Conservation (phyloP, 2,797 vertebrate species). For the Gallinago stenura region DNA sequence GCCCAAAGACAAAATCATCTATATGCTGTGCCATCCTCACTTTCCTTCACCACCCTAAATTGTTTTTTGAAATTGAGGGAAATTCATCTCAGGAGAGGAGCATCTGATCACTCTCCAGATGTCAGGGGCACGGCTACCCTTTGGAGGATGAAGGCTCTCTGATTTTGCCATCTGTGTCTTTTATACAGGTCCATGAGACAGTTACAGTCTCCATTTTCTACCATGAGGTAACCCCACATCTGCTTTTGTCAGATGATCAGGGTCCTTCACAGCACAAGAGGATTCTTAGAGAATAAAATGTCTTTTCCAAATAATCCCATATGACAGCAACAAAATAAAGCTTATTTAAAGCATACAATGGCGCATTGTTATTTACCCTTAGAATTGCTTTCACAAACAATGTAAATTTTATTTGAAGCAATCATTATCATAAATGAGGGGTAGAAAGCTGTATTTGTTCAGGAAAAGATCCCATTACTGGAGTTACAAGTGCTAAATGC, state of each 20-base stretch:
- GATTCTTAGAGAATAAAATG: neutral
- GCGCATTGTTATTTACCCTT: neutral
- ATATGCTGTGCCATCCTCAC: neutral
- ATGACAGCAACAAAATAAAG: neutral
- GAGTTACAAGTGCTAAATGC: neutral
- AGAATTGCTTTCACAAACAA: neutral
- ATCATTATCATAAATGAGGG: neutral
- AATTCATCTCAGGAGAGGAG: neutral
- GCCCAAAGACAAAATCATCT: neutral
- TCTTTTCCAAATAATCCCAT: neutral
- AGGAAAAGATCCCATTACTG: neutral
- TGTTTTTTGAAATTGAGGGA: neutral
- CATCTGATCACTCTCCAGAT: neutral
- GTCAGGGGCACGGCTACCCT: neutral
- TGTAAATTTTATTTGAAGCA: constrained; percentile 13
- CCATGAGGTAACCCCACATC: neutral
- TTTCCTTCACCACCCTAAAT: neutral
- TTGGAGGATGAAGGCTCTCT: neutral
- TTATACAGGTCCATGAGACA: neutral
- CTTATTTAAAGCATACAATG: neutral
- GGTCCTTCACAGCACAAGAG: neutral
- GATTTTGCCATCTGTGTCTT: neutral
- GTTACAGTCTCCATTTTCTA: neutral
- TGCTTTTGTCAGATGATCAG: neutral
- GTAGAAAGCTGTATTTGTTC: neutral